phyloP scores from a whole-genome alignment of 2,113 vertebrate species.

The Ornithorhynchus anatinus region DNA sequence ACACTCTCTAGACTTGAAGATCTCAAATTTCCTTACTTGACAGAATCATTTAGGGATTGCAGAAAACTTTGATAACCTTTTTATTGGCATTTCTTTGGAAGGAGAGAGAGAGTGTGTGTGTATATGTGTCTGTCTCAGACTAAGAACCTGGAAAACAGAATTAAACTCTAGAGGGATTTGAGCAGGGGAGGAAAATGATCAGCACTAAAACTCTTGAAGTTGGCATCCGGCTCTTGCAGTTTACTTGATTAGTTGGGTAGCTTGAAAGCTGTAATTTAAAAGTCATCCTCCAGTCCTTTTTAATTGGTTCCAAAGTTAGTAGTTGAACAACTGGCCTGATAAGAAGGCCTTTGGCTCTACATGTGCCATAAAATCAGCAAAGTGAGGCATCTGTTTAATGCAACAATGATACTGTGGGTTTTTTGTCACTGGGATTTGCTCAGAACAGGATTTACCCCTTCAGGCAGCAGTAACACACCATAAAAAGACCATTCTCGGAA shows the following conservation, averaged over 20 bases:
- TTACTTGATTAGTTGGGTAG: conserved; percentile 54
- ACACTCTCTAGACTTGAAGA: too few species aligned
- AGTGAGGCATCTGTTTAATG: conserved; percentile 71
- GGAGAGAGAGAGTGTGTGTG: not conserved
- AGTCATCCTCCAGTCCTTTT: conserved; percentile 59
- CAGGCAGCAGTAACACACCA: conserved; percentile 69
- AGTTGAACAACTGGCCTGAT: conserved; percentile 63
- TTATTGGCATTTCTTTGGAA: too few species aligned
- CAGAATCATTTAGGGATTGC: not conserved
- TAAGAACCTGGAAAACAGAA: conserved; percentile 37
- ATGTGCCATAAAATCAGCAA: conserved; percentile 70
- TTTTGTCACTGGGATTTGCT: conserved; percentile 45
- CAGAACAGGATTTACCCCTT: conserved; percentile 63
- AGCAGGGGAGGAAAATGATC: conserved; percentile 6
- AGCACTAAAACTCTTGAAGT: conserved; percentile 54
- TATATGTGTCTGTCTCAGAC: conserved; percentile 43
- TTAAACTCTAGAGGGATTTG: conserved; percentile 41
- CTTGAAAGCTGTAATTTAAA: conserved; percentile 70
- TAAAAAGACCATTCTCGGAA: conserved; percentile 62
- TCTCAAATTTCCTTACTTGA: not conserved
- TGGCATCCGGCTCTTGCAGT: conserved; percentile 48
- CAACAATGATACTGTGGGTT: conserved; percentile 56
- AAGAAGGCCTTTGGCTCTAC: conserved; percentile 60
- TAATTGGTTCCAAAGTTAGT: conserved; percentile 67
- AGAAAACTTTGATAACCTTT: not conserved